A percentile compares a stretch with the other conserved stretches of the same genome.
phyloP scores from a whole-genome alignment of 2,113 vertebrate species.

The Colius striatus region DNA sequence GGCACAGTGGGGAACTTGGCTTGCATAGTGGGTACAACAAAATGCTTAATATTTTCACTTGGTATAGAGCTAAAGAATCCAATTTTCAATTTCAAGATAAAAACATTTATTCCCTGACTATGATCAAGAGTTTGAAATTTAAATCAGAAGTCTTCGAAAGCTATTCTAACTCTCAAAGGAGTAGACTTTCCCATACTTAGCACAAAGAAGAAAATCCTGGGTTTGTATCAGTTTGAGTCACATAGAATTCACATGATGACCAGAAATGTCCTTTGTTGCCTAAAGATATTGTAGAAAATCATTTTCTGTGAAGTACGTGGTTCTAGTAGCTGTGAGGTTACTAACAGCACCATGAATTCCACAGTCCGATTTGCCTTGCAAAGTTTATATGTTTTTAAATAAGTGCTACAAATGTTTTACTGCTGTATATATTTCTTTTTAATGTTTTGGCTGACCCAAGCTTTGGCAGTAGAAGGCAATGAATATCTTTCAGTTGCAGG shows the following conservation, averaged over 20 bases:
- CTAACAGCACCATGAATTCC: constrained; percentile 8
- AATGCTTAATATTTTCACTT: constrained; percentile 82
- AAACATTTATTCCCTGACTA: constrained; percentile 77
- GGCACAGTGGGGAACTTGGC: constrained; percentile 81
- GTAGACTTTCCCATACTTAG: constrained; percentile 71
- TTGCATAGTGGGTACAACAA: constrained; percentile 78
- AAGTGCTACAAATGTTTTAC: constrained; percentile 31
- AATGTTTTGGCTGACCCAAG: constrained; percentile 43
- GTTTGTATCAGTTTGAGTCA: constrained; percentile 64
- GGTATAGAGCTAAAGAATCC: constrained; percentile 77
- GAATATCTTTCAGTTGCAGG: not conserved
- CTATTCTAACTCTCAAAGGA: constrained; percentile 79
- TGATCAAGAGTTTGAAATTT: constrained; percentile 83
- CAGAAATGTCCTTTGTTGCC: constrained; percentile 66
- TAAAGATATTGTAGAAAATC: constrained; percentile 20
- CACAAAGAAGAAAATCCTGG: constrained; percentile 76
- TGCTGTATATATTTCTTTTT: constrained; percentile 56
- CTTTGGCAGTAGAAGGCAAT: constrained; percentile 34
- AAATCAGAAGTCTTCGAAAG: constrained; percentile 81
- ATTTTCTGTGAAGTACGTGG: constrained; percentile 34
- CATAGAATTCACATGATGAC: constrained; percentile 64
- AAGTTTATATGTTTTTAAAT: constrained; percentile 50
- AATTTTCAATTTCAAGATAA: constrained; percentile 79
- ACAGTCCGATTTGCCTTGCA: constrained; percentile 48
- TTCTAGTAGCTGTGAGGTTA: constrained; percentile 56